phyloP scores from a whole-genome alignment of 2,113 vertebrate species.

The Neotragus moschatus region DNA sequence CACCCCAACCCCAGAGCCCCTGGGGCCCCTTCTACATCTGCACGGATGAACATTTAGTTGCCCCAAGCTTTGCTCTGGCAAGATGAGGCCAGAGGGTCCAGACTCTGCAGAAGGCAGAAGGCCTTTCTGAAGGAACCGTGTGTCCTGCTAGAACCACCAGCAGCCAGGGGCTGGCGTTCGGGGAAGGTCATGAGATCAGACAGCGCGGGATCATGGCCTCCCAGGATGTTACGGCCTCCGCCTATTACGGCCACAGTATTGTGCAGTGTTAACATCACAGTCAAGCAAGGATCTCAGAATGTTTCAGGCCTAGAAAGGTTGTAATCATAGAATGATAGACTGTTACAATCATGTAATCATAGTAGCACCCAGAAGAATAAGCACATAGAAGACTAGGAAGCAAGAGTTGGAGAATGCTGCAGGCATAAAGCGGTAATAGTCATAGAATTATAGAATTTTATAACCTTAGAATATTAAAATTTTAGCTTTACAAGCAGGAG shows the following conservation, averaged over 20 bases:
- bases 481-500: conserved; percentile 7
- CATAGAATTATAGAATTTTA: conserved; percentile 32
- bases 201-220: not conserved
- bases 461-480: conserved; percentile 16
- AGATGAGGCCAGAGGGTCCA: not conserved
- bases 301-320: conserved; percentile 37
- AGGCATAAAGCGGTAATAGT: conserved; percentile 16
- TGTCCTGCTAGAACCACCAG: not conserved
- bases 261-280: not conserved
- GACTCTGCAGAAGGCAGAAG: not conserved
- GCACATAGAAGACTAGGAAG: not conserved
- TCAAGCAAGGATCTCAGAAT: not conserved
- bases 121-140: not conserved
- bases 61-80: not conserved
- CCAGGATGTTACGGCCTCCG: rapidly evolving
- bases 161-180: not conserved
- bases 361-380: not conserved
- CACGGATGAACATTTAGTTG: not conserved
- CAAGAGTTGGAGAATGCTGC: not conserved
- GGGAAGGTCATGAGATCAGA: not conserved
- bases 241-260: not conserved
- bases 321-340: conserved; percentile 51
- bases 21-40: not conserved
- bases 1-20: not conserved
- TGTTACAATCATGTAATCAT: conserved; percentile 30